Base-by-base conservation (phyloP, 1,140 invertebrate genomes). In the Heliconius himera region DNA sequence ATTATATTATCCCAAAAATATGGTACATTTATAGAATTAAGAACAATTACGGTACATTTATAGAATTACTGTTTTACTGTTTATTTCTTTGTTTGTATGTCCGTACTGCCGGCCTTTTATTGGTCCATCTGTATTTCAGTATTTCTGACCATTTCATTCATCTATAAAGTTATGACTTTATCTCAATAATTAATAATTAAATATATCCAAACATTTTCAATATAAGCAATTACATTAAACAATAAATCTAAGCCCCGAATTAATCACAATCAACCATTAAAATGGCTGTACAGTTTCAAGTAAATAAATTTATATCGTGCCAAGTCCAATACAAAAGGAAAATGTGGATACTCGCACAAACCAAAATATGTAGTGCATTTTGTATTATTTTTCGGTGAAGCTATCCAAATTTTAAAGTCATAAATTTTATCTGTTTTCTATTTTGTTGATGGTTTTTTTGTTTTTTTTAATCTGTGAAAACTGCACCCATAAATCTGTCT, bases 361-460 rank as follows among this genome's bases (percentile, higher is more conserved):
- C 38, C 74, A 74, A 77, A 80, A 80, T 75, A 80, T 73, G 36
- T 74, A 66, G 26, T 22, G 18, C 49, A 72, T 82, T 80, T 79
- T 82, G 33, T 74, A 60, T 73, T 77, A 72, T 82, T 82, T 82
- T 77, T 77, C 74, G 81, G 74, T 73, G 81, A 36, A 82, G 81
- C 81, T 74, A 82, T 82, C 81, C 81, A 79, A 82, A 82, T 82
- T 82, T 79, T 82, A 82, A 77, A 79, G 77, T 79, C 81, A 82
- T 82, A 82, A 82, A 82, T 82, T 80, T 77, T 74, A 70, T 74
- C 72, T 77, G 81, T 77, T 82, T 60, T 80, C 79, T 77, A 77
- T 80, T 77, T 76, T 80, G 73, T 77, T 66, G 60, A 66, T 66
- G 3, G 49, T 51, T 51, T 51, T 51, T 66, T 66, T 0, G 3